Percentiles rank a stretch among this genome's conserved stretches.
phyloP scores from a whole-genome alignment of 2,888 invertebrate genomes.

The Rotaria macrura region DNA sequence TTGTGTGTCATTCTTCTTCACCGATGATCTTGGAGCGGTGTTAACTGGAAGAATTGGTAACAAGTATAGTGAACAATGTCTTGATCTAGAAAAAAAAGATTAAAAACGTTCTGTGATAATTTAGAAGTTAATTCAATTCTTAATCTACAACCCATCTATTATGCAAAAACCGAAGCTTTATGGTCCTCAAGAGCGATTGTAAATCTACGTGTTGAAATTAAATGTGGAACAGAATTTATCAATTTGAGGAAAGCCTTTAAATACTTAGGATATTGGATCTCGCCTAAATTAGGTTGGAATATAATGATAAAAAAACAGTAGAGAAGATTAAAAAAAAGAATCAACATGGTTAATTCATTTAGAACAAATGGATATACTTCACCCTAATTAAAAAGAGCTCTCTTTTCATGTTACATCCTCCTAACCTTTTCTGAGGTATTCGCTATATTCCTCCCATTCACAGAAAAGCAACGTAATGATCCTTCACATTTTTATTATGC shows the following conservation, averaged over 20 bases:
- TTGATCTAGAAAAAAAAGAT: not conserved
- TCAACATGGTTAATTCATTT: not conserved
- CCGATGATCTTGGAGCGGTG: not conserved
- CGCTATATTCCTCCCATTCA: not conserved
- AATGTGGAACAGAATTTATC: no score
- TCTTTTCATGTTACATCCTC: not conserved
- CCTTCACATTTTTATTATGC: not conserved
- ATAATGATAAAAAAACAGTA: not conserved
- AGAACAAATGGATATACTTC: not conserved
- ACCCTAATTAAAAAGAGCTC: not conserved
- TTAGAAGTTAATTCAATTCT: not conserved
- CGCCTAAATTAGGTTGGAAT: not conserved
- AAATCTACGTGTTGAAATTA: not conserved
- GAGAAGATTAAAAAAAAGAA: not conserved
- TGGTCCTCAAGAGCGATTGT: not conserved
- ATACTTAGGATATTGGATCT: not conserved
- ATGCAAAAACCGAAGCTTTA: not conserved
- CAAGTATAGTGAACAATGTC: not conserved
- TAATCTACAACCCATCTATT: not conserved
- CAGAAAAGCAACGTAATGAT: not conserved
- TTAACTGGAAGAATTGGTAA: not conserved
- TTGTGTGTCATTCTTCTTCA: no score
- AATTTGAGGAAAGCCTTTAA: no score
- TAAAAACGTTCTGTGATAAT: not conserved
- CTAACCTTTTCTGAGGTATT: not conserved